Evolutionary conservation across 2,797 vertebrate genomes (phyloP), one percentile per base, ranked within the genome.

Genomic region (Chrysocyon brachyurus): DNA sequence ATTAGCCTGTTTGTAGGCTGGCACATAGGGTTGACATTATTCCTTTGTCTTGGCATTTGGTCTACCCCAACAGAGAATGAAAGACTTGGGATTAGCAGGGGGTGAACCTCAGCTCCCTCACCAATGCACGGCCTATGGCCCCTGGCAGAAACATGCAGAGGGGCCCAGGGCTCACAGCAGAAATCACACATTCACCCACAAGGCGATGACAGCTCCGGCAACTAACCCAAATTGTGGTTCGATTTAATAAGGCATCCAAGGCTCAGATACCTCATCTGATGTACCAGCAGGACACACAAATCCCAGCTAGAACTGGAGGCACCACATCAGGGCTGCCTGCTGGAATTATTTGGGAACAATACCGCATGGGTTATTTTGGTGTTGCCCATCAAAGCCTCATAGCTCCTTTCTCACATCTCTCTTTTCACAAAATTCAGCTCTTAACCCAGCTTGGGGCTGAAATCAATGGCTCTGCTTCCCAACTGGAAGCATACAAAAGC

Each of bases 41-140:
- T 82, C 92, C 73, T 93, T 94, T 49, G 64, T 83, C 82, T 78
- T 94, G 85, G 84, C 46, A 95, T 81, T 97, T 96, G 75, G 91
- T 31, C 40, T 88, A 54, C 88, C 92, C 78, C 31, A 70, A 3
- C 70, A 94, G 91, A 79, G 54, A 86, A 90, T 21, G 31, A 83
- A 93, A 88, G n/a, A 70, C 57, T 79, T 96, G 61, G 98, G 97
- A 85, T 46, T 88, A 85, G 77, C 31, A 75, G 5, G 9, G 56
- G 64, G 54, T 40, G 15, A n/a, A 17, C 77, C 77, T 94, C 54
- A 28, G 49, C 87, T 86, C 26, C 40, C 57, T n/a, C 77, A 54
- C 59, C 14, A 68, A 19, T 12, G 5, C 21, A 54, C 1, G 66
- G 36, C 36, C 63, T 46, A 49, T 0, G 5, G 46, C n/a, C 26